A percentile compares a stretch with the other conserved stretches of the same genome.
phyloP scores from a whole-genome alignment of 2,888 invertebrate genomes.

The Torymus auratus region DNA sequence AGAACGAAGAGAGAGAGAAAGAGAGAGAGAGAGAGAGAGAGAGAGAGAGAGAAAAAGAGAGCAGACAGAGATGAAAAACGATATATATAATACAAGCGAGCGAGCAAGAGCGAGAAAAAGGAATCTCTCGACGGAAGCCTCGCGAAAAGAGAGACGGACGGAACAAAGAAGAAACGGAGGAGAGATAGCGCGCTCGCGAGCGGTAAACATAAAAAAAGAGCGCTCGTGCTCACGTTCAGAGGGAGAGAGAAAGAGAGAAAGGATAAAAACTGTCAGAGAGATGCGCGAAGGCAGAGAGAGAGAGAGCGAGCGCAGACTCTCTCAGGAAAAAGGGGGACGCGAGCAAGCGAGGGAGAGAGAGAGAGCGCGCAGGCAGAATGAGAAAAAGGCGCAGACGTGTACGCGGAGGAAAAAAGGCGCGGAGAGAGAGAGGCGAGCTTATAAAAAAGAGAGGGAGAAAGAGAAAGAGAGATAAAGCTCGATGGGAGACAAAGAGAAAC shows the following conservation, averaged over 20 bases:
- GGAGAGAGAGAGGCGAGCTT: slow-evolving; percentile 27
- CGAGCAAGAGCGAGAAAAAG: slow-evolving; percentile 20
- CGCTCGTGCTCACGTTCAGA: background rate
- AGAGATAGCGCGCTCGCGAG: slow-evolving; percentile 28
- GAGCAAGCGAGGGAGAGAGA: slow-evolving; percentile 18
- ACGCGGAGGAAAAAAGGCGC: slow-evolving; percentile 38
- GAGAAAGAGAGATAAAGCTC: slow-evolving; percentile 52
- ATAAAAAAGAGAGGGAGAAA: slow-evolving; percentile 27
- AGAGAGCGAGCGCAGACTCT: slow-evolving; percentile 13
- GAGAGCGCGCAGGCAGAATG: slow-evolving; percentile 25
- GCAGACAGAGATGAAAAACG: background rate
- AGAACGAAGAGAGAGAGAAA: slow-evolving; percentile 1
- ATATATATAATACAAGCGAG: background rate
- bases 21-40: slow-evolving; percentile 2
- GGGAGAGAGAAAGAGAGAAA: slow-evolving; percentile 41
- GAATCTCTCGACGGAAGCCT: slow-evolving; percentile 34
- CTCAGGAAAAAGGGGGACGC: slow-evolving; percentile 51
- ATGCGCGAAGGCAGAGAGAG: slow-evolving; percentile 35
- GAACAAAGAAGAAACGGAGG: slow-evolving; percentile 44
- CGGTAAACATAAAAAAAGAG: slow-evolving; percentile 44
- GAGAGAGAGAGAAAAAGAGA: slow-evolving; percentile 1
- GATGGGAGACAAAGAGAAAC: slow-evolving; percentile 54
- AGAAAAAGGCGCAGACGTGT: slow-evolving; percentile 43
- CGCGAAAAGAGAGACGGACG: slow-evolving; percentile 24
- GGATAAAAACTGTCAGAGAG: slow-evolving; percentile 58